Percentiles rank a stretch among this genome's conserved stretches.
Conservation (phyloP, 2,113 vertebrate genomes). For the Oncorhynchus nerka region DNA sequence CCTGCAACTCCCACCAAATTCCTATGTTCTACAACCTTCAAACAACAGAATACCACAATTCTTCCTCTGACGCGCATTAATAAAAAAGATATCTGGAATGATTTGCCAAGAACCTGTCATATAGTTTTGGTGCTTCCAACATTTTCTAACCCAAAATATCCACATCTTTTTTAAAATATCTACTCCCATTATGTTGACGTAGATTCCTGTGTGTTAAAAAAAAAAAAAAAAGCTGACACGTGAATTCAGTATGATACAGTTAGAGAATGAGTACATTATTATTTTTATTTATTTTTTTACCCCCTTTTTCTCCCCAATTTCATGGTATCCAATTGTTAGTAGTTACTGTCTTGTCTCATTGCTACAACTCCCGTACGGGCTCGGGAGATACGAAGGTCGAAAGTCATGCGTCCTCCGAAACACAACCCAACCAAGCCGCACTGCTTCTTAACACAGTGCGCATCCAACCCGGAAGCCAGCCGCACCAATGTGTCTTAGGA, state of each 20-base stretch:
- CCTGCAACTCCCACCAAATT: conserved; percentile 47
- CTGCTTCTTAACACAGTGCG: too few species aligned
- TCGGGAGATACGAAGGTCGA: too few species aligned
- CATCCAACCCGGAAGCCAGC: too few species aligned
- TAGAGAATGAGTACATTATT: conserved; percentile 6
- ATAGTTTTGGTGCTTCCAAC: conserved; percentile 9
- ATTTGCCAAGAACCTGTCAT: conserved; percentile 14
- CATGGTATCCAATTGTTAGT: too few species aligned
- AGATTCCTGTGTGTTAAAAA: conserved; percentile 15
- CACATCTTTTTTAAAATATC: neutral
- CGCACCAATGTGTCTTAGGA: too few species aligned
- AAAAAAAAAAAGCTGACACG: conserved; percentile 24
- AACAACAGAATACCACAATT: conserved; percentile 29
- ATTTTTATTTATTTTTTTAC: neutral
- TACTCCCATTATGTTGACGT: conserved; percentile 5
- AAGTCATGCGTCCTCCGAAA: too few species aligned
- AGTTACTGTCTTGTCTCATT: too few species aligned
- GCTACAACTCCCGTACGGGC: too few species aligned
- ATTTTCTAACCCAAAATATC: conserved; percentile 3
- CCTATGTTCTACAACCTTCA: conserved; percentile 22
- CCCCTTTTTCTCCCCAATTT: too few species aligned
- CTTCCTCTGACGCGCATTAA: neutral
- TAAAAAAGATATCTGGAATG: neutral
- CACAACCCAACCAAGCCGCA: too few species aligned
- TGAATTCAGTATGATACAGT: neutral